These are phyloP conservation scores for Sandelia bainsii DNA, from an alignment of 2,797 vertebrate genomes.

Conservation along the genomic window DNA sequence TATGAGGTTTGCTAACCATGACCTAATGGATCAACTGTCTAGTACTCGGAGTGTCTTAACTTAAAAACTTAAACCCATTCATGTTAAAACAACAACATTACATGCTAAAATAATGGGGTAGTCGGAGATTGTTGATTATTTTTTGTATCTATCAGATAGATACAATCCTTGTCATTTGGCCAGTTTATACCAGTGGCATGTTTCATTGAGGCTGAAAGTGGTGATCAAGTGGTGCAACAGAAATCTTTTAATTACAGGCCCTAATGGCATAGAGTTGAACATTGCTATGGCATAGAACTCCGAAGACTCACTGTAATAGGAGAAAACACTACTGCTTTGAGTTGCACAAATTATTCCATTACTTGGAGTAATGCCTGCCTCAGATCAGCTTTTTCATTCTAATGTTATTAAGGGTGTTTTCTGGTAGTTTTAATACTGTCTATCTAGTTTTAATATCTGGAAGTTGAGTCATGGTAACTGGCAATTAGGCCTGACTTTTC, in stretches of 20 bases:
- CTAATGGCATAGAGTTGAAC: too few species aligned
- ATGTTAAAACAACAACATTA: neutral
- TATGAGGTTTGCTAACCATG: constrained; percentile 2
- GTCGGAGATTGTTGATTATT: neutral
- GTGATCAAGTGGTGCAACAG: neutral
- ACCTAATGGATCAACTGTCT: neutral
- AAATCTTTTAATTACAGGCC: neutral
- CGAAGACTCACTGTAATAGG: constrained; percentile 13
- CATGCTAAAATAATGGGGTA: neutral
- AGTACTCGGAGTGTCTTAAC: neutral
- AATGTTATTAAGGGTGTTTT: constrained; percentile 28
- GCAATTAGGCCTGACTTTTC: too few species aligned
- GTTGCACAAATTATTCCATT: neutral
- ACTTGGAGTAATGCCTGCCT: too few species aligned
- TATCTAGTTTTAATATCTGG: too few species aligned
- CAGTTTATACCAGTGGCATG: neutral
- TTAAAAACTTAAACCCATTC: constrained; percentile 5
- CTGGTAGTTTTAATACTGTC: constrained; percentile 16
- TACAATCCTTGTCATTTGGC: neutral
- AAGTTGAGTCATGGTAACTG: too few species aligned
- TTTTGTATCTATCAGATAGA: neutral
- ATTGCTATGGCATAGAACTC: neutral
- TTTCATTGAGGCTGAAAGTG: neutral
- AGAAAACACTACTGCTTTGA: constrained; percentile 8
- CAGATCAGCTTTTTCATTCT: constrained; percentile 1